These are phyloP conservation scores for Lepus timidus DNA, from an alignment of 2,113 vertebrate species.

Conservation along the genomic window DNA sequence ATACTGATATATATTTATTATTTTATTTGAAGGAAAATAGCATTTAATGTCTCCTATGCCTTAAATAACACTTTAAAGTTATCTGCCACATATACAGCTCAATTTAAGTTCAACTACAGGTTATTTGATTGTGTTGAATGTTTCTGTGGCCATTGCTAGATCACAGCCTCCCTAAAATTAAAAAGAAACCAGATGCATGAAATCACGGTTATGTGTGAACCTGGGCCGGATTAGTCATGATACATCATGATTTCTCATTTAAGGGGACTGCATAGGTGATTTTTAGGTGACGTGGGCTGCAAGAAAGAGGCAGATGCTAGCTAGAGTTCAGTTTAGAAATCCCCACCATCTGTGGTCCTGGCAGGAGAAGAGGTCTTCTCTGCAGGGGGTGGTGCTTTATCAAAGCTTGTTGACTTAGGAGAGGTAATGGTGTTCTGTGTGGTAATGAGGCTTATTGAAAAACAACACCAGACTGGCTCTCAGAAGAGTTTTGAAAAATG, in stretches of 20 bases:
- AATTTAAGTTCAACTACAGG: slow-evolving; percentile 57
- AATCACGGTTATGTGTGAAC: slow-evolving; percentile 77
- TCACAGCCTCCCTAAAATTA: slow-evolving; percentile 81
- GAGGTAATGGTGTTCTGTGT: slow-evolving; percentile 47
- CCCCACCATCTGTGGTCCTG: slow-evolving; percentile 43
- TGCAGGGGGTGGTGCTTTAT: slow-evolving; percentile 35
- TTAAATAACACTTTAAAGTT: slow-evolving; percentile 55
- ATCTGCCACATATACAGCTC: slow-evolving; percentile 15
- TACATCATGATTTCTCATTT: slow-evolving; percentile 69
- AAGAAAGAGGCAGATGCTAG: slow-evolving; percentile 52
- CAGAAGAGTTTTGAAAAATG: slow-evolving; percentile 3
- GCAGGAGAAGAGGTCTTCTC: slow-evolving; percentile 57
- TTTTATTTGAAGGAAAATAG: slow-evolving; percentile 59
- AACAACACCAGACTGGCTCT: neutral
- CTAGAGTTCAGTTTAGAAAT: slow-evolving; percentile 72
- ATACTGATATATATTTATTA: slow-evolving; percentile 32
- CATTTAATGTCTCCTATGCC: slow-evolving; percentile 13
- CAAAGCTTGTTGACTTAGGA: slow-evolving; percentile 47
- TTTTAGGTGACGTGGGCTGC: slow-evolving; percentile 63
- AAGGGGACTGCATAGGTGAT: slow-evolving; percentile 55
- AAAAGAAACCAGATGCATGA: slow-evolving; percentile 77
- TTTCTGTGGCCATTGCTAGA: slow-evolving; percentile 71
- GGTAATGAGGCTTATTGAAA: slow-evolving; percentile 57
- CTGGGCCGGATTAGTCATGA: slow-evolving; percentile 73
- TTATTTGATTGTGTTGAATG: slow-evolving; percentile 67